Base-by-base conservation (phyloP, 2,113 vertebrate species). In the Sapajus apella region DNA sequence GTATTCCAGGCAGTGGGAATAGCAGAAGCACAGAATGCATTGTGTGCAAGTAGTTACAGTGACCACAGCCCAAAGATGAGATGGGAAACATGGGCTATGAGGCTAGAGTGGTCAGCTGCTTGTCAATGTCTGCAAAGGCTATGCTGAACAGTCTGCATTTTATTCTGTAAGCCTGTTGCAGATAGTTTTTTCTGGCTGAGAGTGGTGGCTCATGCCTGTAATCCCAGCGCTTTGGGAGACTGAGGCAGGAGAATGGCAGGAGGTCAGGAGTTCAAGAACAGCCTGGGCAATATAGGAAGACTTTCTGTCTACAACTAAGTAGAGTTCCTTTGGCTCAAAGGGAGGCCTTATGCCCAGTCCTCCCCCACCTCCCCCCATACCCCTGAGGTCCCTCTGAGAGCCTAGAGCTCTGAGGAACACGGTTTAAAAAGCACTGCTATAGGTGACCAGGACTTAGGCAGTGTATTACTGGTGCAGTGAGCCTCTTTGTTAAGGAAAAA, bases 141-240 rank as follows among this genome's bases (percentile, higher is more conserved):
- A 25, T 23, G 45, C 14, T 23, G 16, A 88, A 23, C 50, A 90
- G 25, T 32, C 45, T 47, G 45, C 82, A 23, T 50, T 97, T 90
- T 79, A 87, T 75, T 92, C 40, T 72, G 12, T 61, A 47, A 84
- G 37, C n/a, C 80, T 87, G 32, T 7, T 90, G 72, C 17, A 93
- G 58, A 58, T 20, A 17, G 5, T 4, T 75, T 43, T 70, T n/a
- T 64, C 61, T 64, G 61, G 61, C 61, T 32, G 27, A 32, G 61
- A 64, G 61, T 64, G 61, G 61, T 64, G 27, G 61, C 61, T 64
- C 61, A 64, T 2, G 5, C 13, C 61, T 64, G 61, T 64, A 64
- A 32, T 64, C 27, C 27, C 27, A 64, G 27, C 2, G 13, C 27
- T 64, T 64, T 32, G 61, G 61, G 61, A 30, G 27, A 64, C 61